Base-by-base conservation (phyloP, 2,113 vertebrate genomes). In the Nettapus auritus region DNA sequence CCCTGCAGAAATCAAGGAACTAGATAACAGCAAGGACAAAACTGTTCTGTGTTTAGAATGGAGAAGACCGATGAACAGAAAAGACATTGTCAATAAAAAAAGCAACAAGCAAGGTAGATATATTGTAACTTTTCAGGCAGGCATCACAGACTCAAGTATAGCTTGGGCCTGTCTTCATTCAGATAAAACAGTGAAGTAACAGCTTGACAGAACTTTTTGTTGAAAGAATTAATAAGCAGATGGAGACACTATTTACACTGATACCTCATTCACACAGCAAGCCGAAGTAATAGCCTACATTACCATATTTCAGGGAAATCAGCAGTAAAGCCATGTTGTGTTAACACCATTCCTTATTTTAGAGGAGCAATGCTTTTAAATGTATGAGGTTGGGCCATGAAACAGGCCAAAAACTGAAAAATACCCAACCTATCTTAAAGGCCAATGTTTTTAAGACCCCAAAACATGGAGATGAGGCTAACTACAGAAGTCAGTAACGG, bases 381-480 rank as follows among this genome's bases (percentile, higher is more conserved):
- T 0, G 0, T 8, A 55, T 82, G 6, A 2, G 25, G 25, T 20
- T 36, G 31, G 34, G 59, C 34, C 38, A 91, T 13, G 8, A 64
- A 89, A 81, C 29, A 60, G 82, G 29, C 8, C 22, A 71, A 92
- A 68, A 2, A 12, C 17, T 42, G 28, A 33, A 89, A 93, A 91
- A 82, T 62, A 69, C 6, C 7, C 11, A 64, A 38, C 6, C 28
- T 22, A 31, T 67, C 52, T 36, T 36, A 60, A 89, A 84, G 52
- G 20, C 3, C 9, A 40, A 1, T 36, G 59, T 46, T 78, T 14
- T 78, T 9, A 84, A 70, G 15, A 74, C 5, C 34, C 52, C 15
- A 82, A 92, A n/a, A 0, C 33, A 68, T 0, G 1, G 3, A 82
- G 11, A 85, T 2, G 1, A 78, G 26, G 69, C 3, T 44, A 56